Evolutionary conservation across 2,797 vertebrate genomes (phyloP).

Genomic region (Premnoplex brunnescens): DNA sequence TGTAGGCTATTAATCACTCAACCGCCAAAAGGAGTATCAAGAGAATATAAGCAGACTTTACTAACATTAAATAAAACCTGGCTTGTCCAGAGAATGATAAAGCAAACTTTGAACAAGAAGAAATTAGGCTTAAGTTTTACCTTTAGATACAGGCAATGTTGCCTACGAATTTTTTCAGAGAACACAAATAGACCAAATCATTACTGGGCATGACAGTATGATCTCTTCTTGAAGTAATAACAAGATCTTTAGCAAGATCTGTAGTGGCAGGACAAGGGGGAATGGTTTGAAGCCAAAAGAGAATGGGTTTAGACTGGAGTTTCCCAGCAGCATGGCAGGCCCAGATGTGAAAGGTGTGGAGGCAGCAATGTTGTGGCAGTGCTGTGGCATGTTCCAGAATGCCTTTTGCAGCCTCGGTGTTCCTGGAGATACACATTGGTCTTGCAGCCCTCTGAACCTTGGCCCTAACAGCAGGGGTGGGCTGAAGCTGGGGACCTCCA

Average conservation of each 20-base stretch:
- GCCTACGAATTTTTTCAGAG: background rate
- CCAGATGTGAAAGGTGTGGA: rapidly evolving
- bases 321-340: background rate
- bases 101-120: background rate
- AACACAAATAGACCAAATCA: background rate
- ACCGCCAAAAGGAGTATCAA: background rate
- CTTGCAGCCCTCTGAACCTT: rapidly evolving
- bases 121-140: background rate
- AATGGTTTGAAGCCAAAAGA: background rate
- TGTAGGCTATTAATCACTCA: rapidly evolving
- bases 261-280: background rate
- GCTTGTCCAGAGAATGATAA: background rate
- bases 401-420: rapidly evolving
- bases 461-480: rapidly evolving
- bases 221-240: background rate
- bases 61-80: background rate
- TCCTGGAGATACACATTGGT: rapidly evolving
- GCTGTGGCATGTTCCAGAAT: rapidly evolving
- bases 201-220: rapidly evolving
- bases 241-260: background rate
- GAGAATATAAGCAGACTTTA: background rate
- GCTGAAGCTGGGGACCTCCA: background rate
- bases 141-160: background rate
- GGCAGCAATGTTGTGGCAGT: rapidly evolving
- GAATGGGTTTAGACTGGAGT: rapidly evolving